A percentile compares a stretch with the other conserved stretches of the same genome.
phyloP scores from a whole-genome alignment of 2,888 invertebrate genomes.

The Brenthis hecate region DNA sequence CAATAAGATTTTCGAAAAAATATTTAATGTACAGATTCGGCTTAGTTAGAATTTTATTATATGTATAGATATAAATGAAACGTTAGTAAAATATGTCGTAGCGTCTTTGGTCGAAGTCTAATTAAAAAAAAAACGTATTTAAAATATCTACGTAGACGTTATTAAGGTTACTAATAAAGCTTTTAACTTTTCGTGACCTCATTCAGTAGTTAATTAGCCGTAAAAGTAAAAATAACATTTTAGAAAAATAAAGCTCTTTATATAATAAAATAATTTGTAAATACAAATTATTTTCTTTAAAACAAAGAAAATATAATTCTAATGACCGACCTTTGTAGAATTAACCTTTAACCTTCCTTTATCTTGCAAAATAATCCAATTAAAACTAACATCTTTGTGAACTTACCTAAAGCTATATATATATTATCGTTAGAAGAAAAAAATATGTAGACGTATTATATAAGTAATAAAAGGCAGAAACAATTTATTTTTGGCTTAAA shows the following conservation, averaged over 20 bases:
- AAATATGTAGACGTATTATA: not conserved
- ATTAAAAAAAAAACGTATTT: no score
- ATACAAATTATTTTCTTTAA: slow-evolving; percentile 8
- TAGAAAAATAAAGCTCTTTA: slow-evolving; percentile 11
- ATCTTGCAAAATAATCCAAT: slow-evolving; percentile 21
- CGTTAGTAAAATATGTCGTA: no score
- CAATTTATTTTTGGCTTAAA: no score
- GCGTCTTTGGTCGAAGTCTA: no score
- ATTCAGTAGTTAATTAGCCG: slow-evolving; percentile 3
- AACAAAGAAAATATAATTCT: slow-evolving; percentile 11
- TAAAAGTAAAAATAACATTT: slow-evolving; percentile 4
- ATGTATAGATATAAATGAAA: no score
- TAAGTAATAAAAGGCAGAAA: no score
- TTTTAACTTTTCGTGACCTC: not conserved
- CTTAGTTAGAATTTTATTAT: no score
- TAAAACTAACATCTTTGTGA: slow-evolving; percentile 19
- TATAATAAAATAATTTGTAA: no score
- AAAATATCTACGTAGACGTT: no score
- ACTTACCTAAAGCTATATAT: slow-evolving; percentile 13
- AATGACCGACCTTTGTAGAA: slow-evolving; percentile 5
- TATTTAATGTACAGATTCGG: no score
- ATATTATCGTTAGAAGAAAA: not conserved
- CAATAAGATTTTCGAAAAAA: no score
- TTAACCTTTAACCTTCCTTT: slow-evolving; percentile 21
- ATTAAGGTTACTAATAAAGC: not conserved